Base-by-base conservation (phyloP, 2,113 vertebrate species). In the Hypocryptadius cinnamomeus region DNA sequence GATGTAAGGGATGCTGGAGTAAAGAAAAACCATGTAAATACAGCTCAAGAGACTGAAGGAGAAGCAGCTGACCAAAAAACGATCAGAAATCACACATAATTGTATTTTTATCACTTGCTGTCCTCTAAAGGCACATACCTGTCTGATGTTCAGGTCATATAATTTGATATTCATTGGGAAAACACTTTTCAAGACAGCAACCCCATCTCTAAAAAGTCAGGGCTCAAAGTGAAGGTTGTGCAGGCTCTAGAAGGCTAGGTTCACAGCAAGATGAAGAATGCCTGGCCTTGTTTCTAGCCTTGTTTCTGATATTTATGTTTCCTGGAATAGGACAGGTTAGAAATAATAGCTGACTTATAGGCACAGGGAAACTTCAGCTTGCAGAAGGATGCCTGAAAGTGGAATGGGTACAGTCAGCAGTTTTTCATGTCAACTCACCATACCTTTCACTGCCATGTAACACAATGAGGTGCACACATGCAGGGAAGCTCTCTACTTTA, bases 401-500 rank as follows among this genome's bases (percentile, higher is more conserved):
- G 28, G 15, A 53, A 53, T 17, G 33, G 30, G 16, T 60, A 27
- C 5, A 21, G 31, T 19, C 63, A 89, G 40, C 63, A 69, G 37
- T 39, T 61, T 64, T 8, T 56, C 53, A 16, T 2, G 4, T 45
- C 47, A 54, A 2, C 14, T 69, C n/a, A 48, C 57, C 70, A 13
- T 22, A 65, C 17, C 68, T 27, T 93, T 90, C 42, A 66, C 24
- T 63, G 40, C 77, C 39, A 10, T 3, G 2, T 48, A 66, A 79
- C 50, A 40, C 35, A 31, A 2, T 1, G 3, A 22, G 24, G 35
- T 15, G 51, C 2, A 2, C 33, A 54, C 27, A 42, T 4, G 12
- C 11, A 54, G 14, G 37, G 47, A 42, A 66, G 40, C 11, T 66
- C 27, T 39, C 7, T 59, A 11, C 27, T 70, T 7, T 44, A 78